Percentiles rank a stretch among this genome's conserved stretches.
These are phyloP conservation scores for Antidorcas marsupialis DNA, from an alignment of 2,113 vertebrate genomes.

Conservation along the genomic window DNA sequence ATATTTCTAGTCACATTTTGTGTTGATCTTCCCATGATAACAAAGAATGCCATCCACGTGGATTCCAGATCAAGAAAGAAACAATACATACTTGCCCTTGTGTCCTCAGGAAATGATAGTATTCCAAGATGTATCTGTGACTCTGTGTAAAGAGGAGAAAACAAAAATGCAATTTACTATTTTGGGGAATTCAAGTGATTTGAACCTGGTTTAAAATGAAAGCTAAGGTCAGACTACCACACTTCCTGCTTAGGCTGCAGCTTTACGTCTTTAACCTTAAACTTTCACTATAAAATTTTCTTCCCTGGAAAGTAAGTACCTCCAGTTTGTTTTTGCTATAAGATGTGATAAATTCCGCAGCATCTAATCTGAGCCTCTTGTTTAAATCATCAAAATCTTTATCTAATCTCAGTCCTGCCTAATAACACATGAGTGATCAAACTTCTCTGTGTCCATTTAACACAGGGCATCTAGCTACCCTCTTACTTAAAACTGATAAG, in stretches of 20 bases:
- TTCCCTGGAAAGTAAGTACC: not conserved
- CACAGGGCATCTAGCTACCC: not conserved
- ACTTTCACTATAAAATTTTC: constrained; percentile 16
- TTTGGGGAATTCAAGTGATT: not conserved
- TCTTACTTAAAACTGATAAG: not conserved
- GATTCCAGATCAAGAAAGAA: not conserved
- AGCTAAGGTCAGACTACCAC: not conserved
- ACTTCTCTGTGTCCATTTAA: not conserved
- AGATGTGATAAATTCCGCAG: not conserved
- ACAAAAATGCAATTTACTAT: not conserved
- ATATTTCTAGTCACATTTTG: not conserved
- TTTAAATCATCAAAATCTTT: not conserved
- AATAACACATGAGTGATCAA: not conserved
- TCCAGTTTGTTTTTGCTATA: not conserved
- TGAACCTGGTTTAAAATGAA: constrained; percentile 48
- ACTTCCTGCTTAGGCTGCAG: not conserved
- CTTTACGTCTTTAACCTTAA: constrained; percentile 35
- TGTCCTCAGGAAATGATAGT: not conserved
- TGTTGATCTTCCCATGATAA: not conserved
- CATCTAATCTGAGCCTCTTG: not conserved
- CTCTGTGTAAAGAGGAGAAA: not conserved
- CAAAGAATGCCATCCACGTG: not conserved
- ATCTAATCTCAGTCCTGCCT: not conserved
- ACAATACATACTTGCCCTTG: not conserved
- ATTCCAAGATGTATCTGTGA: not conserved